A percentile compares a stretch with the other conserved stretches of the same genome.
Evolutionary conservation across 2,113 vertebrate species (phyloP).

Genomic region (Campylomormyrus tamandua): DNA sequence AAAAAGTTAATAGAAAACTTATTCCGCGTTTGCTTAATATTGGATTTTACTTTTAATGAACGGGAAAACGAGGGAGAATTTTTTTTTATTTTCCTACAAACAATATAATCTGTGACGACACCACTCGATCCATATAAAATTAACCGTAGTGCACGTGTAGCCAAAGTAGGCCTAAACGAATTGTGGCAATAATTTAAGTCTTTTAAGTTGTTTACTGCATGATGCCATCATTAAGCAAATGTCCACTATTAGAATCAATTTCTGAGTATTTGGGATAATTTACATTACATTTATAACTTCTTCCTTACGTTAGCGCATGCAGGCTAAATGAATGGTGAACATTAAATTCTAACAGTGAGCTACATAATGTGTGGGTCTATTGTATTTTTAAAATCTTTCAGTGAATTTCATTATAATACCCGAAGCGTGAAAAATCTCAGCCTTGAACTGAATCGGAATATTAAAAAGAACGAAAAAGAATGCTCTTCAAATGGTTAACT

Average conservation of each 20-base stretch:
- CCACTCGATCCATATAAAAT: neutral
- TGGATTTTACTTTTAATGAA: neutral
- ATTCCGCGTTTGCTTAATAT: neutral
- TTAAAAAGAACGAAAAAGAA: conserved; percentile 6
- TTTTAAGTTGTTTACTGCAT: neutral
- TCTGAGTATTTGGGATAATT: neutral
- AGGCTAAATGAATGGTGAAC: neutral
- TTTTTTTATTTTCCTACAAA: neutral
- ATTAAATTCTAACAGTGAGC: neutral
- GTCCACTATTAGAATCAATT: neutral
- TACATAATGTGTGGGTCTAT: neutral
- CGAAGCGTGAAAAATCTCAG: neutral
- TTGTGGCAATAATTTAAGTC: neutral
- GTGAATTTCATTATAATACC: neutral
- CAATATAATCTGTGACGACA: neutral
- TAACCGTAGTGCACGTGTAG: neutral
- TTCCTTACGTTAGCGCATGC: neutral
- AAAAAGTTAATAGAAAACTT: neutral
- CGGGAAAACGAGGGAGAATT: neutral
- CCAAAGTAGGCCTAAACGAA: neutral
- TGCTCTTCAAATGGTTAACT: conserved; percentile 57
- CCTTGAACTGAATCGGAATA: conserved; percentile 12
- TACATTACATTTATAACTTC: neutral
- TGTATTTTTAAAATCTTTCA: neutral
- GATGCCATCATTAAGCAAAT: neutral